Base-by-base conservation (phyloP, 1,140 invertebrate species). In the Centruroides vittatus region DNA sequence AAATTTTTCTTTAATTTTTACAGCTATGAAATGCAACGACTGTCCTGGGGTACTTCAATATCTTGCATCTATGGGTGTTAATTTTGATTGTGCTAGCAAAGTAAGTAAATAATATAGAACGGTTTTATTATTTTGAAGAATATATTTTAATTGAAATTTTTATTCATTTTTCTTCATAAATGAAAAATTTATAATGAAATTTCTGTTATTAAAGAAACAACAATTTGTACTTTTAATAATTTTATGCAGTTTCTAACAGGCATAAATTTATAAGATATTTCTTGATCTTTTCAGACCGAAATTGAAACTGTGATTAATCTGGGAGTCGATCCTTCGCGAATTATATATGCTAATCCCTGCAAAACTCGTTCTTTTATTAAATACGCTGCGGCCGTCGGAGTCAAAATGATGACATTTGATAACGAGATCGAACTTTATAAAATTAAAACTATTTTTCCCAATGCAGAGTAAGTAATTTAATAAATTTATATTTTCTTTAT, bases 271-370 rank as follows among this genome's bases (percentile, higher is more conserved):
- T n/a, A 56, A 56, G 9, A 41, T 6, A 56, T 13, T 56, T 1
- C 36, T 11, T 34, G 54, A 34, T 46, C 7, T 13, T 51, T 61
- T 7, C 35, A 65, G 60, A 48, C 54, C 52, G 93, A 98, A 75
- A 93, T 98, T 61, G 82, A 86, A 67, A 86, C 88, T 71, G 81
- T 95, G 13, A 73, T 95, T 36, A 81, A 80, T 11, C 71, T 91
- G 46, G 90, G 88, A 35, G 88, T 96, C 0, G 73, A 79, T 46
- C 79, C 90, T 0, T 81, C 81, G 5, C 83, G 86, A 65, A 95
- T 99, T 62, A 93, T 99, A 67, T 98, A 94, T 76, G 96, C 95
- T 49, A 98, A 99, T 79, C 95, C 96, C 1, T 93, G 93, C 67
- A 98, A 98, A 73, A 89, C 89, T 61, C 81, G 83, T n/a, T 92